A percentile compares a stretch with the other conserved stretches of the same genome.
phyloP scores from a whole-genome alignment of 2,797 vertebrate species.

The Mus minutoides region DNA sequence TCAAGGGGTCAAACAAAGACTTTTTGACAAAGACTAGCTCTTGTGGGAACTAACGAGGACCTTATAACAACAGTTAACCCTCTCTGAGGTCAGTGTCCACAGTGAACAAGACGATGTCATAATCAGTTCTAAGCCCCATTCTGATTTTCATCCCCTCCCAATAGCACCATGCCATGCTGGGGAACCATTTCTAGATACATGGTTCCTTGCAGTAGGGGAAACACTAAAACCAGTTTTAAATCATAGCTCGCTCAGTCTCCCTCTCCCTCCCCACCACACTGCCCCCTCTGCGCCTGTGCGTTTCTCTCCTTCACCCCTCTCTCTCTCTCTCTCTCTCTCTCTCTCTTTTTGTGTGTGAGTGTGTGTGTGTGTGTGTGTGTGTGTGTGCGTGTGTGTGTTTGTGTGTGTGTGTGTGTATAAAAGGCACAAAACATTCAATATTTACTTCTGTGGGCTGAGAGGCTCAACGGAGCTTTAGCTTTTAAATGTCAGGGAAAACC shows the following conservation, averaged over 20 bases:
- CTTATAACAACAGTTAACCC: background rate
- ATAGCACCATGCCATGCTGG: background rate
- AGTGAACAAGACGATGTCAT: too few species aligned
- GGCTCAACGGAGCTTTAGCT: background rate
- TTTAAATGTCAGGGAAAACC: conserved; percentile 1
- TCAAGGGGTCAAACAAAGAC: too few species aligned
- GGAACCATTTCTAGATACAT: background rate
- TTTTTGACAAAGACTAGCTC: background rate
- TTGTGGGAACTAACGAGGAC: background rate
- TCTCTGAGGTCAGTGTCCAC: background rate
- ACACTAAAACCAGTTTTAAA: background rate
- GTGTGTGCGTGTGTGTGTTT: background rate
- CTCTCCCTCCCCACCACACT: background rate
- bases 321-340: background rate
- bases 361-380: background rate
- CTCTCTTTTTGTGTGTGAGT: too few species aligned
- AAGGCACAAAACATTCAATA: background rate
- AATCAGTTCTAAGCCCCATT: background rate
- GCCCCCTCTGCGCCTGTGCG: background rate
- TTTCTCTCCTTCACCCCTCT: background rate
- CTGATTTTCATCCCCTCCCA: background rate
- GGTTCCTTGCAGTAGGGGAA: background rate
- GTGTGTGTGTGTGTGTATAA: background rate
- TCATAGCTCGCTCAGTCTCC: background rate
- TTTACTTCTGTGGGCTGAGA: background rate